Percentiles rank a stretch among this genome's conserved stretches.
phyloP scores from a whole-genome alignment of 2,113 vertebrate species.

The Lontra canadensis region DNA sequence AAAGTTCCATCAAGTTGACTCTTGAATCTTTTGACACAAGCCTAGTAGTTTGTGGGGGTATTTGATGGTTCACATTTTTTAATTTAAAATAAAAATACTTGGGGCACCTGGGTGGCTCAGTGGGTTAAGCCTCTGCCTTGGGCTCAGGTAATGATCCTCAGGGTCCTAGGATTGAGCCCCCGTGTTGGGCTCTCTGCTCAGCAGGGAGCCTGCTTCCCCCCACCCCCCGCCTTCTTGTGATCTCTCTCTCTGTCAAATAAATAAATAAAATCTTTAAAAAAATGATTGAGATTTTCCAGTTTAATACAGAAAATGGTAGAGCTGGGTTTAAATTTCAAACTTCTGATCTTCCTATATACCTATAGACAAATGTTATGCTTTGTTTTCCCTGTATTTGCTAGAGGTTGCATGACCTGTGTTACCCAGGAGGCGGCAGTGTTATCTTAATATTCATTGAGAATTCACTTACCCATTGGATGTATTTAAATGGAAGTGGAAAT shows the following conservation, averaged over 20 bases:
- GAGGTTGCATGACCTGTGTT: background rate
- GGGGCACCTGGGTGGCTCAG: too few relatives aligned
- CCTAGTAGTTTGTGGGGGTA: background rate
- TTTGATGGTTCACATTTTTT: background rate
- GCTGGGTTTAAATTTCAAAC: background rate
- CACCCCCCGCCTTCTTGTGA: too few relatives aligned
- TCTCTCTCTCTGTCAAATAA: too few relatives aligned
- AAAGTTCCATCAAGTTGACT: background rate
- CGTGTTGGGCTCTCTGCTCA: too few relatives aligned
- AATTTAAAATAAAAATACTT: conserved; percentile 47
- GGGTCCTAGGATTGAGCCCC: too few relatives aligned
- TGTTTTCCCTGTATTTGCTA: background rate
- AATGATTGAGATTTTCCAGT: too few relatives aligned
- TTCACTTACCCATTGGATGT: background rate
- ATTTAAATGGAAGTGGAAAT: conserved; percentile 40
- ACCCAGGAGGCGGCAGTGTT: conserved; percentile 69
- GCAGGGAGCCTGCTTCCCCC: too few relatives aligned
- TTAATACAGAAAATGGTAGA: too few relatives aligned
- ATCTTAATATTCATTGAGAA: background rate
- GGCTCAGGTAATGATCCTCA: too few relatives aligned
- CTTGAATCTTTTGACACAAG: background rate
- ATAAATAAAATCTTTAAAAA: too few relatives aligned
- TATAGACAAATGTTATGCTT: background rate
- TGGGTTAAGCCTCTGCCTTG: too few relatives aligned
- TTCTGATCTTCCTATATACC: background rate